Evolutionary conservation across 53 echinoderm and acorn worm genomes (phyloP).

Genomic region (Paracentrotus lividus): DNA sequence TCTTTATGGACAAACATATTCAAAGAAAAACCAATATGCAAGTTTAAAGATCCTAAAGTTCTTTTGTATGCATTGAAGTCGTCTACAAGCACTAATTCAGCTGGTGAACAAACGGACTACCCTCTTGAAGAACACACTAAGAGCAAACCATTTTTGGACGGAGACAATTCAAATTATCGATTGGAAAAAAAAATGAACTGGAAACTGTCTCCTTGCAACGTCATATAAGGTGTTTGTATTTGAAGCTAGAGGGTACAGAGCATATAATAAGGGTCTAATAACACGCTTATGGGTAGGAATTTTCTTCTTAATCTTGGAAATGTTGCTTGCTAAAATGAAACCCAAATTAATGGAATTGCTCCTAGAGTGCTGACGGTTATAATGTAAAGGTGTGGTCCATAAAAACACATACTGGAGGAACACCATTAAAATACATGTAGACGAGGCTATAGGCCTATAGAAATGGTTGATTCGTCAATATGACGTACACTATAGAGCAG

Average conservation of each 20-base stretch:
- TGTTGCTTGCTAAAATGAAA: not conserved
- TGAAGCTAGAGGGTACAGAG: not conserved
- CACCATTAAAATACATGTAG: not conserved
- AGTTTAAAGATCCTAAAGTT: no score
- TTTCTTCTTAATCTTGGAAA: not conserved
- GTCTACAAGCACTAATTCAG: not conserved
- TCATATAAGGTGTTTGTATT: not conserved
- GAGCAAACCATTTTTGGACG: not conserved
- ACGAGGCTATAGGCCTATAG: no score
- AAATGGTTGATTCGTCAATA: no score
- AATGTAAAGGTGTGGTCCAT: not conserved
- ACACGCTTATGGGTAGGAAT: not conserved
- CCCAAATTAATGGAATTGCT: not conserved
- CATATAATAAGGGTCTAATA: not conserved
- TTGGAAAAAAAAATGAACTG: slow-evolving; percentile 4
- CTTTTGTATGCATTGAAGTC: not conserved
- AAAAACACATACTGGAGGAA: no score
- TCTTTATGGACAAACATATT: no score
- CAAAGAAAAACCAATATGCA: no score
- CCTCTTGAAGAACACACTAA: not conserved
- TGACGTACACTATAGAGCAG: no score
- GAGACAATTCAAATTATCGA: slow-evolving; percentile 41
- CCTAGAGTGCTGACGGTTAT: not conserved
- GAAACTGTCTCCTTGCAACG: not conserved
- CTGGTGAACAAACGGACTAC: not conserved